Evolutionary conservation across 37 sponge, comb jelly and placozoan species (phyloP), one percentile per base, ranked within the genome.

Genomic region (Cliona cf. orientalis): DNA sequence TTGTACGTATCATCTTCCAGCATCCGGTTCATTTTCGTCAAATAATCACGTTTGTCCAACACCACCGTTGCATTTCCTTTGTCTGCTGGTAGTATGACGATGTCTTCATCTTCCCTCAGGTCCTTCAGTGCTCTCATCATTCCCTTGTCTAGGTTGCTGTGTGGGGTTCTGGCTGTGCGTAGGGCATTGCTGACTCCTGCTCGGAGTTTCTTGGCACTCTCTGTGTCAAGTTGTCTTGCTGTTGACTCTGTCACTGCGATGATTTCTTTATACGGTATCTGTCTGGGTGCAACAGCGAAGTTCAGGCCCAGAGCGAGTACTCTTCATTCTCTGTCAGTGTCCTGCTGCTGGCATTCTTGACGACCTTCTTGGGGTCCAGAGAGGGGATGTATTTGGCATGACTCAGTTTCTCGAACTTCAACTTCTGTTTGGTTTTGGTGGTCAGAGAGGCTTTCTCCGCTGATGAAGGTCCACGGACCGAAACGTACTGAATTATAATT

Each of bases 11-110:
- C n/a, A n/a, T n/a, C n/a, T n/a, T n/a, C n/a, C n/a, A n/a, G n/a
- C n/a, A n/a, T 33, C 45, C 34, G 38, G 26, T 56, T 37, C 57
- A 74, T 74, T 37, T 74, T 74, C 17, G 2, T 29, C 36, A 6
- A 5, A 19, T 74, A 74, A 37, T 74, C 75, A 1, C 37, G 2
- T 6, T 37, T 40, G 75, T 74, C 37, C 75, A 74, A 5, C 17
- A 74, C 58, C 2, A 74, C 75, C 11, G 75, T 74, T 49, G 75
- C 37, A 33, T 74, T 74, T 29, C 75, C 75, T 55, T 74, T 74
- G 36, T 74, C 75, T 1, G 75, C 75, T 9, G 75, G 75, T 5
- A 74, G 75, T 5, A 74, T 74, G 58, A 74, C 75, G 12, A 74
- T 74, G 57, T 74, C 21, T n/a, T 55, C 3, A 36, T 74, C 75